Conservation (phyloP, 2,797 vertebrate genomes). For the Hoplostethus atlanticus region DNA sequence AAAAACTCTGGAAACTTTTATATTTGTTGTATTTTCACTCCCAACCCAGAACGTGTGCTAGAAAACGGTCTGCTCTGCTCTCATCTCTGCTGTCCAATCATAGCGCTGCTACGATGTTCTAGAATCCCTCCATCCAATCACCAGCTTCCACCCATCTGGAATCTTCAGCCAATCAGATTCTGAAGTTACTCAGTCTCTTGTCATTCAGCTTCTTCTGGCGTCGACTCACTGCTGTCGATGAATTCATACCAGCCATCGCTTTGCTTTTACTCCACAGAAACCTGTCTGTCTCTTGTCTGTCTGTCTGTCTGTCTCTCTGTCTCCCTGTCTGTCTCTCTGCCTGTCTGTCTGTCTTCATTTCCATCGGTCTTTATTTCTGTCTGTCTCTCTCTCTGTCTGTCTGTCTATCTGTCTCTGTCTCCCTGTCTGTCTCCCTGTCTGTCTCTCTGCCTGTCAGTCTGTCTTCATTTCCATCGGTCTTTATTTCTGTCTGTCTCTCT, state of each 20-base stretch:
- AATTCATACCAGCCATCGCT: background rate
- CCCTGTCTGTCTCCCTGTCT: too few species aligned
- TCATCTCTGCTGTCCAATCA: conserved; percentile 1
- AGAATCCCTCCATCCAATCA: conserved; percentile 11
- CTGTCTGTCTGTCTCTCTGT: background rate
- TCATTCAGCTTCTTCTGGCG: conserved; percentile 11
- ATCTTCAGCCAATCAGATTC: conserved; percentile 27
- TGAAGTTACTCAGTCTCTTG: conserved; percentile 1
- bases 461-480: too few species aligned
- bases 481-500: background rate
- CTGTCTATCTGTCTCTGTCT: too few species aligned
- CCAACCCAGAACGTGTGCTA: too few species aligned
- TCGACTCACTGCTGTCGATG: background rate
- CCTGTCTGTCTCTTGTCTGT: background rate
- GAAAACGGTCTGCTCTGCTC: too few species aligned
- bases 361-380: background rate
- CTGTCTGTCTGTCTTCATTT: background rate
- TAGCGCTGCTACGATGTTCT: background rate
- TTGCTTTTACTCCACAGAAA: conserved; percentile 26
- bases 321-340: too few species aligned
- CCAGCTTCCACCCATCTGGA: background rate
- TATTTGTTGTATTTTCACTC: too few species aligned
- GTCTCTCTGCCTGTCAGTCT: too few species aligned
- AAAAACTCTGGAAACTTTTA: too few species aligned
- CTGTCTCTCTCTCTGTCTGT: background rate